Base-by-base conservation (phyloP, 2,888 invertebrate genomes). In the Stenodera caucasica region DNA sequence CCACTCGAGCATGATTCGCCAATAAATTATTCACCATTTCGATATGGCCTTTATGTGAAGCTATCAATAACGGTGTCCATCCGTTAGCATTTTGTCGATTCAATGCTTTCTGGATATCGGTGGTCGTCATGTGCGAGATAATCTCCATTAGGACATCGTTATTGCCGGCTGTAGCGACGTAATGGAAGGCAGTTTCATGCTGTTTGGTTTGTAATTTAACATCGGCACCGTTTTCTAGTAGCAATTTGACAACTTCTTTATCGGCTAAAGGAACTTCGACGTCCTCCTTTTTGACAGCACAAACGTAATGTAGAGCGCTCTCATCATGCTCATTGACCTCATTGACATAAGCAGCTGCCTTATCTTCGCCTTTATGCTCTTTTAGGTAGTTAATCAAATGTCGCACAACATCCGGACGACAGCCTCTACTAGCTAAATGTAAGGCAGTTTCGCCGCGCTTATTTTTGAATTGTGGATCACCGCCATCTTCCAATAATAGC, bases 61-160 rank as follows among this genome's bases (percentile, higher is more conserved):
- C 98, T 71, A 98, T 96, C 55, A 98, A 83, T 67, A 99, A 83
- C 12, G 99, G 98, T 0, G 98, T 98, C 97, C 98, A 98, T 8
- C 99, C 92, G 66, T 95, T 90, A 60, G 91, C 90, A 59, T 94
- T 93, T 78, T 98, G 98, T 73, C 90, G 90, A 79, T 99, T 99
- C 71, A 98, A 85, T 0, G 96, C 96, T 78, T 92, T 90, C 75
- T 96, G 94, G n/a, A 96, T 89, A 66, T 94, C 93, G 1, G 92
- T 91, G 1, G 93, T 86, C 12, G 90, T 88, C 87, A 98, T 92
- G 72, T 94, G 91, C 40, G 91, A 86, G 49, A 98, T 90, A 88
- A 99, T 96, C 80, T 98, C 98, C 71, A 90, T 87, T 71, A 99
- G 84, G 6, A 98, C 91, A 72, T 96, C 96, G 76, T 96, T 96